Conservation (phyloP, 2,113 vertebrate genomes). For the Meleagris gallopavo region DNA sequence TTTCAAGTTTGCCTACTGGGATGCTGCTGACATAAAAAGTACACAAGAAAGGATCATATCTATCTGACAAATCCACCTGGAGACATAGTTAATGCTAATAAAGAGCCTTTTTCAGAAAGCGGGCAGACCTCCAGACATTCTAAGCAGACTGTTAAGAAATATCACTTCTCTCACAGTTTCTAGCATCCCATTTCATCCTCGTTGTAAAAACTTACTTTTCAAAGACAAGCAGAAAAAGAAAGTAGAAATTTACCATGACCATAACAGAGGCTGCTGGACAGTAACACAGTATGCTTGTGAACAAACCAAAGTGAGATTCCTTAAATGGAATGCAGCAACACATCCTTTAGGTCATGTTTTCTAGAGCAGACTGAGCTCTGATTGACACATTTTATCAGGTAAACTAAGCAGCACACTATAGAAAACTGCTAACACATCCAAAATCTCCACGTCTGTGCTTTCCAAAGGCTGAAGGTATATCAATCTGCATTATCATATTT, state of each 20-base stretch:
- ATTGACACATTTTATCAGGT: not conserved
- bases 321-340: not conserved
- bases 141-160: not conserved
- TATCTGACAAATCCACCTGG: accelerated
- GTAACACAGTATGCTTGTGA: not conserved
- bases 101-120: not conserved
- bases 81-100: not conserved
- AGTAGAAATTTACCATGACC: not conserved
- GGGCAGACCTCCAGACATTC: not conserved
- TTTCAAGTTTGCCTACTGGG: not conserved
- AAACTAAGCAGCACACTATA: not conserved
- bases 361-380: not conserved
- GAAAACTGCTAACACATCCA: not conserved
- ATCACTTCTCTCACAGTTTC: not conserved
- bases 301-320: not conserved
- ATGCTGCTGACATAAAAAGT: not conserved
- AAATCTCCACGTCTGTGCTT: not conserved
- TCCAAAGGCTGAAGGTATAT: not conserved
- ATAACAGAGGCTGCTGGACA: accelerated
- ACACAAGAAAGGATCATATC: not conserved
- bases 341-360: not conserved
- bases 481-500: not conserved
- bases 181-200: not conserved
- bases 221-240: not conserved
- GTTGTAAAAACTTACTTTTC: not conserved